Percentiles rank a stretch among this genome's conserved stretches.
Evolutionary conservation across 2,888 invertebrate genomes (phyloP).

Genomic region (Monochamus alternatus): DNA sequence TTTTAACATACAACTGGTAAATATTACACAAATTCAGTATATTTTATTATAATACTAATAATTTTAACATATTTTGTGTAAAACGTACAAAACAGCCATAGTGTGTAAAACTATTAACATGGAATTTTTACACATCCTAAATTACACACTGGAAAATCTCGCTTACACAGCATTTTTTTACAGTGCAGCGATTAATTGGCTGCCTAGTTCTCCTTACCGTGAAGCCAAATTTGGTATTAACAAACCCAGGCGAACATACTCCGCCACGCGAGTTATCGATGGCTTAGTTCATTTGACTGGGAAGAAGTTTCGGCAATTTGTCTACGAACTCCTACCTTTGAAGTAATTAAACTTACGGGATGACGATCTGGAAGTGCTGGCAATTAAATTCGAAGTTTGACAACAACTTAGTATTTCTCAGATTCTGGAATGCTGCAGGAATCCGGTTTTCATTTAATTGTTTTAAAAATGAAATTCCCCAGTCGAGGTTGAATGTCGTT

Average conservation of each 20-base stretch:
- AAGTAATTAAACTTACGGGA: conserved; percentile 28
- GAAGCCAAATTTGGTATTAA: conserved; percentile 1
- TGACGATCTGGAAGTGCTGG: conserved; percentile 25
- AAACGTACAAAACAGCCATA: too few species aligned
- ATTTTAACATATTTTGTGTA: too few species aligned
- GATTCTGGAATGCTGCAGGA: background rate
- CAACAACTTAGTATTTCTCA: conserved; percentile 30
- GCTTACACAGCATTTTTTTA: too few species aligned
- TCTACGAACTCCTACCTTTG: conserved; percentile 17
- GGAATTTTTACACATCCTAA: too few species aligned
- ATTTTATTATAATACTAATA: too few species aligned
- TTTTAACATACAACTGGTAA: too few species aligned
- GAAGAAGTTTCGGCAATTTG: conserved; percentile 5
- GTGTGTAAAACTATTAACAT: too few species aligned
- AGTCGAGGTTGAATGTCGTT: too few species aligned
- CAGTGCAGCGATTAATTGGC: background rate
- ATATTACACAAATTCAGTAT: too few species aligned
- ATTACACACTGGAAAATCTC: too few species aligned
- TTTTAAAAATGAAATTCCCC: background rate
- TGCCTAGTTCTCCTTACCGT: background rate
- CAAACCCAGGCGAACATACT: background rate
- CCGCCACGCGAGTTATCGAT: background rate
- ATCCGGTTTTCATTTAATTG: conserved; percentile 4
- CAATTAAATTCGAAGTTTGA: conserved; percentile 33
- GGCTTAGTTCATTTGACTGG: background rate